phyloP scores from a whole-genome alignment of 2,888 invertebrate species.

The Elysia crispata region DNA sequence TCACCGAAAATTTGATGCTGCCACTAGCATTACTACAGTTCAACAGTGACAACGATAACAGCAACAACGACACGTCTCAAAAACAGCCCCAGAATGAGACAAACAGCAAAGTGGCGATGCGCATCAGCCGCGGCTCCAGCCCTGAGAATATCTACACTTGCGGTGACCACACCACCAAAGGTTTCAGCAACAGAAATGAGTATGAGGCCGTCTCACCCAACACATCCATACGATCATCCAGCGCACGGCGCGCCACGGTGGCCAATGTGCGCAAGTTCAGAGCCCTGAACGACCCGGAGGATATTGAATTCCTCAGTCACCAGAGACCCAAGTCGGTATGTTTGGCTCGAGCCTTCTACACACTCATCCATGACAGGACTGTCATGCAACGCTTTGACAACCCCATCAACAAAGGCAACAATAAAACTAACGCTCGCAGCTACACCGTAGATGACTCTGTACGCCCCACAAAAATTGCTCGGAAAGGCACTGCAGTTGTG shows the following conservation, averaged over 20 bases:
- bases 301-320: constrained; percentile 60
- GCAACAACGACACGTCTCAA: not conserved
- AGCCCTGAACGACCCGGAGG: constrained; percentile 19
- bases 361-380: constrained; percentile 60
- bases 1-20: constrained; percentile 18
- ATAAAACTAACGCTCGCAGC: not conserved
- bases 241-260: not conserved
- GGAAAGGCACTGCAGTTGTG: too few relatives aligned
- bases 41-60: not conserved
- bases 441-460: too few relatives aligned
- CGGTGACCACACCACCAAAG: too few relatives aligned
- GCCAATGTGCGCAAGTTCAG: constrained; percentile 16
- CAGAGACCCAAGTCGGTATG: constrained; percentile 45
- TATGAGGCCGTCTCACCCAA: not conserved
- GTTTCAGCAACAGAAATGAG: too few relatives aligned
- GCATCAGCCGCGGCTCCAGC: constrained; percentile 2
- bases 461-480: too few relatives aligned
- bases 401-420: constrained; percentile 40
- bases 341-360: constrained; percentile 60
- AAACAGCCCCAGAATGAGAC: not conserved
- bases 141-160: too few relatives aligned
- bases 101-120: constrained; percentile 14
- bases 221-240: constrained; percentile 15
- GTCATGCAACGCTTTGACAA: constrained; percentile 60
- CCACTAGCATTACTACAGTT: not conserved